Evolutionary conservation across 2,113 vertebrate genomes (phyloP), one percentile per base, ranked within the genome.

Genomic region (Lophius piscatorius): DNA sequence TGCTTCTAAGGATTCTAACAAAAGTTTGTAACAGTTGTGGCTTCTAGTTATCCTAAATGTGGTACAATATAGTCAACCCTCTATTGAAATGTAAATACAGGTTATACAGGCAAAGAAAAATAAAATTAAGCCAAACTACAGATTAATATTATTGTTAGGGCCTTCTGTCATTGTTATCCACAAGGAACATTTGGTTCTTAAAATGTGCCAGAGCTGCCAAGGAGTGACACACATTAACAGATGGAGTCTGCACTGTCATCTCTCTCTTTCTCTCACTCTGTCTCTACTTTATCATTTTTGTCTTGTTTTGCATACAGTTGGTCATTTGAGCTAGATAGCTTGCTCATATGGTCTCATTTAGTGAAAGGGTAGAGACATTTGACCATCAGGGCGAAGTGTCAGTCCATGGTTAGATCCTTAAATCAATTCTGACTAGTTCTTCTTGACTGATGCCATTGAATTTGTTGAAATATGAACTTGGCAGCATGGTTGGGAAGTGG

Each of bases 201-300:
- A 40, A 41, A 76, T 71, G 57, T 76, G 74, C 47, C 77, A 80
- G 58, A 81, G 45, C 77, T 78, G 69, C 59, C 70, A 65, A 35
- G 54, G 40, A 59, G 50, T 88, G 86, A 88, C 71, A 65, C 61
- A 83, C 55, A 75, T 75, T 31, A 81, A 67, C 86, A 88, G 86
- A 88, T 88, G 88, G 81, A 74, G 47, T 65, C 64, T 66, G 23
- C 61, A 55, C 7, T 2, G 12, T 49, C 39, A 52, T 45, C 49
- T 58, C 67, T 57, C 31, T 63, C 46, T 35, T 14, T 22, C 65
- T 75, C 50, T 70, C 31, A 26, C 20, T 58, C 40, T 33, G 13
- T 40, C 63, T 55, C 49, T 66, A 28, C 62, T 42, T 49, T 71
- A 29, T 57, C 40, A 17, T 56, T 56, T 45, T 55, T 47, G 38